A percentile compares a stretch with the other conserved stretches of the same genome.
phyloP scores from a whole-genome alignment of 2,888 invertebrate species.

The Drosophila cracens region DNA sequence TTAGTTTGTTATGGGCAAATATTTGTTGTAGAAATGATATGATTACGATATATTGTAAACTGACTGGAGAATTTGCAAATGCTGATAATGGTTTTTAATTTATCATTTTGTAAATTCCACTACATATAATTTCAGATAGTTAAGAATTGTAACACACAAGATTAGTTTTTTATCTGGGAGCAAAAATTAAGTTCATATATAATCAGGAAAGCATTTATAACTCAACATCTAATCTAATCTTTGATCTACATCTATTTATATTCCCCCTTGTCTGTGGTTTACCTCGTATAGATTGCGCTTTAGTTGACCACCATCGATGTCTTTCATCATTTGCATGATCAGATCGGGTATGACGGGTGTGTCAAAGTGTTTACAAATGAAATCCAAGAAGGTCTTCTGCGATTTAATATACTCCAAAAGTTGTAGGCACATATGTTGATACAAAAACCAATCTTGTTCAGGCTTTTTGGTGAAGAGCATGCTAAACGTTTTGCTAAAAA shows the following conservation, averaged over 20 bases:
- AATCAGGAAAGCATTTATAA: too few species aligned
- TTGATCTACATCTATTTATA: not conserved
- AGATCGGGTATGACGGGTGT: slow-evolving; percentile 98
- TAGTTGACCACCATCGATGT: slow-evolving; percentile 91
- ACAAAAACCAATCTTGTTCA: slow-evolving; percentile 97
- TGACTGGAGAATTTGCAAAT: not conserved
- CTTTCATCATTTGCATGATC: slow-evolving; percentile 92
- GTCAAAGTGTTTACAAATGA: slow-evolving; percentile 94
- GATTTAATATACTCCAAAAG: slow-evolving; percentile 96
- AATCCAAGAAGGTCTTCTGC: slow-evolving; percentile 93
- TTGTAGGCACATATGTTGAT: slow-evolving; percentile 95
- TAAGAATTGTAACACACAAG: not conserved
- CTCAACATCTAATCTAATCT: not conserved
- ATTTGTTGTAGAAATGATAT: not conserved
- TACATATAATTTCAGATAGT: not conserved
- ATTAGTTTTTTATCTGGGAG: too few species aligned
- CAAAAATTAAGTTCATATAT: too few species aligned
- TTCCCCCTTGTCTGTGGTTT: slow-evolving; percentile 72
- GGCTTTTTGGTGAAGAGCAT: slow-evolving; percentile 94
- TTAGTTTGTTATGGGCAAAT: not conserved
- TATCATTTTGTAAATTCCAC: not conserved
- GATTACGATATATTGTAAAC: not conserved
- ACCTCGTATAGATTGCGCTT: slow-evolving; percentile 90
- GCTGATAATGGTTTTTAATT: not conserved
- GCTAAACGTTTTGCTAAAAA: slow-evolving; percentile 97